Conservation (phyloP, 2,888 invertebrate genomes). For the Ormia ochracea region DNA sequence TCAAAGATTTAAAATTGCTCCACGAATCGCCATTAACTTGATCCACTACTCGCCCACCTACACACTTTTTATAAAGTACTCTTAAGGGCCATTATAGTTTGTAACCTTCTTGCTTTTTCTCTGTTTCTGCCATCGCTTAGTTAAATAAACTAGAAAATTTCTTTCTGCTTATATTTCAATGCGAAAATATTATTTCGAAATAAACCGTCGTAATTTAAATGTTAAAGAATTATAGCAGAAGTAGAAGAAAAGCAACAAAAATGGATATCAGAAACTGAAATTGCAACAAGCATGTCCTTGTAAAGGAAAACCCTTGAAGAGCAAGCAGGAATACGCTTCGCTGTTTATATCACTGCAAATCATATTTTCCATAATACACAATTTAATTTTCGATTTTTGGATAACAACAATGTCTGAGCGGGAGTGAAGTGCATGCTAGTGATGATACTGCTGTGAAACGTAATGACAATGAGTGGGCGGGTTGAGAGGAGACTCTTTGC, state of each 20-base stretch:
- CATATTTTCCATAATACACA: constrained; percentile 3
- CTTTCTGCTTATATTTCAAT: background rate
- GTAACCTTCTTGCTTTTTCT: background rate
- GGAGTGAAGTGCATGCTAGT: background rate
- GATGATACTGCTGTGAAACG: constrained; percentile 13
- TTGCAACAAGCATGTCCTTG: constrained; percentile 46
- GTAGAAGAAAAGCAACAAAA: background rate
- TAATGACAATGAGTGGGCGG: background rate
- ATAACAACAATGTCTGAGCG: background rate
- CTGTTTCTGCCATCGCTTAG: constrained; percentile 8
- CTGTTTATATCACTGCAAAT: constrained; percentile 7
- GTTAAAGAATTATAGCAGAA: background rate
- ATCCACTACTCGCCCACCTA: background rate
- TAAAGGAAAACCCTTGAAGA: constrained; percentile 42
- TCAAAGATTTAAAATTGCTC: background rate
- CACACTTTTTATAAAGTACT: background rate
- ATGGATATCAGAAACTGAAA: constrained; percentile 1
- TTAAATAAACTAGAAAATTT: constrained; percentile 51
- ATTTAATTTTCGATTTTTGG: constrained; percentile 15
- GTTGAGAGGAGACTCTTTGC: background rate
- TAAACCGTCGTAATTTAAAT: constrained; percentile 34
- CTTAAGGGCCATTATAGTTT: background rate
- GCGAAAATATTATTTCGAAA: constrained; percentile 23
- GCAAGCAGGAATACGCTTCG: background rate
- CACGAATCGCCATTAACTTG: background rate